Evolutionary conservation across 1,140 invertebrate genomes (phyloP), one percentile per base, ranked within the genome.

Genomic region (Cotesia chilonis): DNA sequence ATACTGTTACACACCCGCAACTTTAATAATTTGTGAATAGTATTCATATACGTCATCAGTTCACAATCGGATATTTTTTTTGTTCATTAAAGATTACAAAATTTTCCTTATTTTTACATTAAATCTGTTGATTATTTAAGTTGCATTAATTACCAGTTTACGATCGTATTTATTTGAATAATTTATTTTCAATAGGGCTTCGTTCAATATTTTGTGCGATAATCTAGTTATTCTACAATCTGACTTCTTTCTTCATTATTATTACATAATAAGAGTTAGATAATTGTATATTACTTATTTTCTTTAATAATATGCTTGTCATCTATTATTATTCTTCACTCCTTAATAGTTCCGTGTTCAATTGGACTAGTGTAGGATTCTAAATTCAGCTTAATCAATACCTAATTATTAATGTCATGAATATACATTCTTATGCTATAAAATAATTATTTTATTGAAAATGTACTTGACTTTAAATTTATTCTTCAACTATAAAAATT

Each of bases 21-120:
- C 82, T 83, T 84, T 84, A 82, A 83, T 85, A 84, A 81, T 80
- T 83, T 67, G 84, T 77, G 81, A 78, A 79, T 80, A 76, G 78
- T 67, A 83, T 78, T 82, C 83, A 83, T 78, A 83, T 80, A 79
- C 74, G 82, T 80, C 12, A 72, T 73, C 54, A 72, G 51, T 71
- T 73, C 70, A 60, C 60, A 63, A 70, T 76, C 59, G 57, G 55
- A 36, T 36, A 37, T 59, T 38, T 73, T 36, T 70, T 6, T 65
- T 37, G 68, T 20, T 63, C 41, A 47, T 47, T 7, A 9, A 10
- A 47, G 41, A 47, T 9, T 47, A 47, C 6, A 47, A 47, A 47
- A 47, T 60, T 17, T 76, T 36, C 68, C 59, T 65, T 38, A 66
- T 55, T 17, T 70, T 37, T 35, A 52, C 14, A n/a, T 38, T 54